phyloP scores from a whole-genome alignment of 2,113 vertebrate species.

The Coregonus clupeaformis region DNA sequence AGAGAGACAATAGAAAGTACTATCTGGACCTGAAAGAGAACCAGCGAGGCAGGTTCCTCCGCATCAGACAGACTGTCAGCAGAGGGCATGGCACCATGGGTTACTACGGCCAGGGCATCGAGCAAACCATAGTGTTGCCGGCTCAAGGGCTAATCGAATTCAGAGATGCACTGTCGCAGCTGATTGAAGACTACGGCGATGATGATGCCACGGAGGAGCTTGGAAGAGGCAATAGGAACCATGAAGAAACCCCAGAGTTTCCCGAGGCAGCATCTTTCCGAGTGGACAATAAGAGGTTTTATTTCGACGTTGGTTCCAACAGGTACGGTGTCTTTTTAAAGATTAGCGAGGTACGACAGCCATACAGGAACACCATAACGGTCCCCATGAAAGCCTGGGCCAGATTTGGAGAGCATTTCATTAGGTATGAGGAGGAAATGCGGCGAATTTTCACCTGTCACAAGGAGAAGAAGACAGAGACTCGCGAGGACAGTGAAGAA shows the following conservation, averaged over 20 bases:
- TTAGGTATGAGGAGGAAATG: slow-evolving; percentile 98
- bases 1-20: slow-evolving; percentile 95
- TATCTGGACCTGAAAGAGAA: slow-evolving; percentile 98
- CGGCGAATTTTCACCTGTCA: slow-evolving; percentile 91
- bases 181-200: slow-evolving; percentile 94
- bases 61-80: slow-evolving; percentile 92
- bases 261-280: slow-evolving; percentile 95
- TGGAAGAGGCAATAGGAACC: slow-evolving; percentile 67
- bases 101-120: slow-evolving; percentile 94
- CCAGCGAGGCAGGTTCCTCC: slow-evolving; percentile 91
- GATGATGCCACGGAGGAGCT: slow-evolving; percentile 81
- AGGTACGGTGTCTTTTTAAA: slow-evolving; percentile 94
- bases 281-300: slow-evolving; percentile 98
- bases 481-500: slow-evolving; percentile 88
- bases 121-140: slow-evolving; percentile 96
- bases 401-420: slow-evolving; percentile 95
- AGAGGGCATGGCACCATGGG: slow-evolving; percentile 90
- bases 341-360: slow-evolving; percentile 97
- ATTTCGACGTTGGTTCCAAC: slow-evolving; percentile 98
- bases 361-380: slow-evolving; percentile 97
- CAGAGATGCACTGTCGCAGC: slow-evolving; percentile 94
- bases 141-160: slow-evolving; percentile 98
- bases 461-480: slow-evolving; percentile 88
- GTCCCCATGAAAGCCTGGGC: slow-evolving; percentile 97
- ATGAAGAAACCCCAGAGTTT: slow-evolving; percentile 82